These are phyloP conservation scores for Phaethon lepturus DNA, from an alignment of 2,113 vertebrate genomes.

Conservation along the genomic window DNA sequence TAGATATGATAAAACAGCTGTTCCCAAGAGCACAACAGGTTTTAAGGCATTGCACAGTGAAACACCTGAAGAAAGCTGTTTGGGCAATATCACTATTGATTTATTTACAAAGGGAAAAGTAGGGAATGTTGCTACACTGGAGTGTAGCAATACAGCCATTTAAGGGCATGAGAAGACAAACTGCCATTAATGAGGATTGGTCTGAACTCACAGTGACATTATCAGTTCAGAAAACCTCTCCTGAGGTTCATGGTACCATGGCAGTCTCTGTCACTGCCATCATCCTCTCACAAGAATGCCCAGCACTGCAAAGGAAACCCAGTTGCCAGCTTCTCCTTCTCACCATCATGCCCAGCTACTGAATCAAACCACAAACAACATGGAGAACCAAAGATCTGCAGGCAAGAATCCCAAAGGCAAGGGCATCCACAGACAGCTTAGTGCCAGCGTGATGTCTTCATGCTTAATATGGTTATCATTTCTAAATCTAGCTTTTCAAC, in stretches of 20 bases:
- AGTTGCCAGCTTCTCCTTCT: neutral
- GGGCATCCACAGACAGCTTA: neutral
- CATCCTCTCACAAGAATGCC: rapidly evolving
- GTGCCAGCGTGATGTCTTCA: neutral
- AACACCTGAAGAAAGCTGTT: neutral
- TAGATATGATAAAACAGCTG: neutral
- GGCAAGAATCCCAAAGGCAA: neutral
- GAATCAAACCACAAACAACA: neutral
- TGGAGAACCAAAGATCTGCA: neutral
- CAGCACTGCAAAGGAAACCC: neutral
- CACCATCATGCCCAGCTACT: neutral
- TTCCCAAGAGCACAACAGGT: rapidly evolving
- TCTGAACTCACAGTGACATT: neutral
- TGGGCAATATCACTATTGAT: neutral
- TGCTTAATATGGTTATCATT: neutral
- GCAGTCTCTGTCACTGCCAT: neutral
- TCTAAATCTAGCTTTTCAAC: neutral
- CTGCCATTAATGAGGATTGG: rapidly evolving
- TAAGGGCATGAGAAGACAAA: neutral
- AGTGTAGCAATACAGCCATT: neutral
- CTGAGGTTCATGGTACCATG: rapidly evolving
- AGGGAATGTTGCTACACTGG: neutral
- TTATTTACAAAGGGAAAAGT: neutral
- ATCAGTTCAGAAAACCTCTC: neutral
- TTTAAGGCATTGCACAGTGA: neutral